A percentile compares a stretch with the other conserved stretches of the same genome.
Evolutionary conservation across 2,888 invertebrate species (phyloP).

Genomic region (Pocota personata): DNA sequence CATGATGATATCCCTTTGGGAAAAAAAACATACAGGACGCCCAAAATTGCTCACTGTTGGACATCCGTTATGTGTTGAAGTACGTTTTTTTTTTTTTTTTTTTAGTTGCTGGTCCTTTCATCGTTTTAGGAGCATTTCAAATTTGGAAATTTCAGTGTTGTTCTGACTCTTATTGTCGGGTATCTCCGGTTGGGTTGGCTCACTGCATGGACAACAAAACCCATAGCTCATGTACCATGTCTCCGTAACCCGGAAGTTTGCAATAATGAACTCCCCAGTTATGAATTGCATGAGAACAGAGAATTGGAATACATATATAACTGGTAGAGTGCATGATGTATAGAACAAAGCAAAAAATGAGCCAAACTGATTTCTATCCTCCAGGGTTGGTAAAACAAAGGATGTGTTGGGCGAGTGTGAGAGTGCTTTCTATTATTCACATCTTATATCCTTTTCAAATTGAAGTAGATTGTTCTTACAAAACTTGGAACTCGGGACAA

Average conservation of each 20-base stretch:
- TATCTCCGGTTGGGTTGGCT: not conserved
- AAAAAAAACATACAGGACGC: not conserved
- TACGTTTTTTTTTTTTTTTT: not conserved
- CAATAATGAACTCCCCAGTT: conserved; percentile 10
- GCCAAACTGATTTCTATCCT: no score
- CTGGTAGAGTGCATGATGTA: not conserved
- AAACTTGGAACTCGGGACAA: no score
- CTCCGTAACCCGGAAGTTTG: conserved; percentile 6
- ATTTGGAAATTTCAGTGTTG: not conserved
- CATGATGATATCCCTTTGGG: no score
- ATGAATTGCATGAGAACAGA: not conserved
- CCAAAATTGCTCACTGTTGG: not conserved
- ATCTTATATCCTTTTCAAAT: no score
- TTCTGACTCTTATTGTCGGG: not conserved
- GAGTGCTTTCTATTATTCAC: no score
- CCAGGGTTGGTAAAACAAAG: no score
- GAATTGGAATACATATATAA: not conserved
- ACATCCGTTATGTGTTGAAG: conserved; percentile 11
- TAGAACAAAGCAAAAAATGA: no score
- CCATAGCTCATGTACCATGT: not conserved
- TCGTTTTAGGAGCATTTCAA: not conserved
- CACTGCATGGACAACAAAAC: conserved; percentile 15
- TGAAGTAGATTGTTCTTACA: no score
- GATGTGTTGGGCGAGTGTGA: not conserved
- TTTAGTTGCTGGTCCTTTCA: not conserved